Conservation (phyloP, 2,797 vertebrate species). For the Sparus aurata region DNA sequence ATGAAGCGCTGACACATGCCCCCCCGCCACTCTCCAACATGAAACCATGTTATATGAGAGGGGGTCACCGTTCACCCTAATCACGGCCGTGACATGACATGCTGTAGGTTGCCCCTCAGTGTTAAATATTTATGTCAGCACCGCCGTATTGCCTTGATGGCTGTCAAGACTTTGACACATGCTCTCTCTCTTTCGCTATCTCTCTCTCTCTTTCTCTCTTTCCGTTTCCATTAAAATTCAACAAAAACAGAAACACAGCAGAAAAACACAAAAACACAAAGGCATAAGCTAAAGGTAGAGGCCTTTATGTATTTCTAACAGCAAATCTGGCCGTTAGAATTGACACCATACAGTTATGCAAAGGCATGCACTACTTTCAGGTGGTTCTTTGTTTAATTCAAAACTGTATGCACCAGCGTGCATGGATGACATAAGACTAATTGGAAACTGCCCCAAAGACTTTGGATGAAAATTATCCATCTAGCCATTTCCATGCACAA, state of each 20-base stretch:
- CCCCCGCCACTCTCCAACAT: slow-evolving; percentile 66
- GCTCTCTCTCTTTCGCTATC: slow-evolving; percentile 71
- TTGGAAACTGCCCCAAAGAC: not conserved
- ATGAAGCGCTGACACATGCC: slow-evolving; percentile 77
- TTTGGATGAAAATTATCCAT: not conserved
- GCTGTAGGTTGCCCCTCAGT: slow-evolving; percentile 87
- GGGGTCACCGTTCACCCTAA: slow-evolving; percentile 87
- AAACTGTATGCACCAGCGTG: slow-evolving; percentile 7
- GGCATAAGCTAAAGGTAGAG: slow-evolving; percentile 24
- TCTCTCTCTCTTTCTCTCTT: slow-evolving; percentile 54
- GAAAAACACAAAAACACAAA: slow-evolving; percentile 54
- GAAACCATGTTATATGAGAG: slow-evolving; percentile 84
- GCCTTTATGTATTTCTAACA: slow-evolving; percentile 31
- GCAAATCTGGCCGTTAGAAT: not conserved
- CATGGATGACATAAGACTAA: not conserved
- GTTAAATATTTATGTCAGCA: slow-evolving; percentile 89
- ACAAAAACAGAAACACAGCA: slow-evolving; percentile 64
- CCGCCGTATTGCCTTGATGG: slow-evolving; percentile 82
- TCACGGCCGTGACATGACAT: slow-evolving; percentile 89
- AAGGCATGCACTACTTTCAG: not conserved
- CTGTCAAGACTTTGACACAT: slow-evolving; percentile 87
- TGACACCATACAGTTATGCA: slow-evolving; percentile 16
- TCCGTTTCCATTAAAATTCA: slow-evolving; percentile 80
- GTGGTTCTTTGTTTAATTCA: slow-evolving; percentile 19
- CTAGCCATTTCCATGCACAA: not conserved